Base-by-base conservation (phyloP, 2,888 invertebrate species). In the Conchocele bisecta region DNA sequence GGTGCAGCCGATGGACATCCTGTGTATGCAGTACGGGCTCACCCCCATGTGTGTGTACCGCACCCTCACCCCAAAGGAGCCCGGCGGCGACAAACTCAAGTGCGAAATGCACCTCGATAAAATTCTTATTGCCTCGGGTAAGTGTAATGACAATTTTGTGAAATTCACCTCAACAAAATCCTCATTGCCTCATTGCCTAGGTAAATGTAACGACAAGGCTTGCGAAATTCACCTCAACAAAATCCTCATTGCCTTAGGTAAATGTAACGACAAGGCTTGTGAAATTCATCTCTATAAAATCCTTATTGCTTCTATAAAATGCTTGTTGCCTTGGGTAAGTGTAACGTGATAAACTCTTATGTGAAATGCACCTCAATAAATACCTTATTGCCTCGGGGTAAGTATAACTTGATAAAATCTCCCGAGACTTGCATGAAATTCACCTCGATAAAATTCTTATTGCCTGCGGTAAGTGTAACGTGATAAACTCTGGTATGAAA, bases 301-400 rank as follows among this genome's bases (percentile, higher is more conserved):
- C n/a, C n/a, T n/a, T n/a, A n/a, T n/a, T n/a, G n/a, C n/a, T n/a
- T n/a, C n/a, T n/a, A n/a, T n/a, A n/a, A n/a, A n/a, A n/a, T n/a
- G n/a, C n/a, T n/a, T n/a, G n/a, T n/a, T n/a, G n/a, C n/a, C n/a
- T n/a, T n/a, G n/a, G n/a, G n/a, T n/a, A n/a, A n/a, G n/a, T n/a
- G n/a, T n/a, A n/a, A n/a, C n/a, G 13, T 11, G 41, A 13, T 29
- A 29, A 20, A 3, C 26, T 81, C 1, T 35, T 50, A 13, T 84
- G 84, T 72, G 82, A 83, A 33, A 58, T 85, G n/a, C 85, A 83
- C 50, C n/a, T n/a, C n/a, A n/a, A n/a, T n/a, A n/a, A n/a, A n/a
- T n/a, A n/a, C n/a, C n/a, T n/a, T n/a, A n/a, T n/a, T n/a, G n/a
- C n/a, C n/a, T n/a, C n/a, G n/a, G n/a, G n/a, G n/a, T n/a, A n/a